Base-by-base conservation (phyloP, 2,888 invertebrate genomes). In the Drosophila limbata region DNA sequence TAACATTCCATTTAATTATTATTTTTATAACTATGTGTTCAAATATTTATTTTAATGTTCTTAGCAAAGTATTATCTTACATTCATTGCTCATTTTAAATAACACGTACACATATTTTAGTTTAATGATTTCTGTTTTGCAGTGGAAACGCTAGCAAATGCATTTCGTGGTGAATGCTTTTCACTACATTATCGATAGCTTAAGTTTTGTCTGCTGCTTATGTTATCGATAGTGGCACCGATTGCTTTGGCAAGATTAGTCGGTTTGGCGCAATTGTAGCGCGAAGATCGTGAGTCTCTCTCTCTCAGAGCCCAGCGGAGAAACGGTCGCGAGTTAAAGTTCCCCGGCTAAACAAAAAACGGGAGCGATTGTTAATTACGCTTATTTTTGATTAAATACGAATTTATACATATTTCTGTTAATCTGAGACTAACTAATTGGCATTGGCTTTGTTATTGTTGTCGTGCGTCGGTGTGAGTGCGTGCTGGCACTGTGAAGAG, bases 191-290 rank as follows among this genome's bases (percentile, higher is more conserved):
- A 9, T 51, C 33, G 33, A 33, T 13, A 25, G 15, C 10, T 25
- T 5, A 21, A 15, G 8, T 37, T 21, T 33, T 17, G 19, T 2
- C 1, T 1, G 31, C 55, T 31, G 55, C 13, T 13, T 3, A 0
- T 15, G 62, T 9, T 59, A 63, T 63, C 63, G 63, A 63, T 76
- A 69, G 48, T 6, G 33, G 28, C 50, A 53, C 50, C 76, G 76
- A 76, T 70, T 77, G 71, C 50, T 40, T 8, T 2, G 8, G n/a
- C 55, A 55, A 70, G 50, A 62, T 76, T 77, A 76, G 76, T 76
- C 76, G 80, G 77, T 60, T 70, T 76, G 77, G 81, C 76, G 81
- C 81, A 76, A 77, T 77, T 76, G 81, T 59, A 76, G 65, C 72
- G 81, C 62, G 62, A 56, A 77, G 76, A 80, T 76, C 56, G 81